phyloP scores from a whole-genome alignment of 2,888 invertebrate genomes.

The Tachystola acroxantha region DNA sequence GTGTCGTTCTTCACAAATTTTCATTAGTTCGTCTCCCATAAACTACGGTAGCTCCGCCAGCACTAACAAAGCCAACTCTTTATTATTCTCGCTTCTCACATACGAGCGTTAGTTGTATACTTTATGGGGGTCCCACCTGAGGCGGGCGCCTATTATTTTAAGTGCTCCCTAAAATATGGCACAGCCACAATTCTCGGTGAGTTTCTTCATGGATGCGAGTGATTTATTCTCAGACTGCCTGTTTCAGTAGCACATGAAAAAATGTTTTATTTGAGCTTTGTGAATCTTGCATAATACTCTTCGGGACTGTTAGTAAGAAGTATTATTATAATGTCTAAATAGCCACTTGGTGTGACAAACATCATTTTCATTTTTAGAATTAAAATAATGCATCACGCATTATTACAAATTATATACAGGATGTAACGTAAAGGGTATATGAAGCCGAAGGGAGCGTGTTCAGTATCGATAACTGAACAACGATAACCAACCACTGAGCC shows the following conservation, averaged over 20 bases:
- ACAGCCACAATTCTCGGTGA: conserved; percentile 4
- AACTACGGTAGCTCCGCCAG: neutral
- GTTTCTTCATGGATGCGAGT: conserved; percentile 5
- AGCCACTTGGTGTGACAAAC: too few relatives aligned
- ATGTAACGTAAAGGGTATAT: too few relatives aligned
- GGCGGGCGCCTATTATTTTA: conserved; percentile 11
- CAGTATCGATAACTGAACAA: too few relatives aligned
- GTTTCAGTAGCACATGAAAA: neutral
- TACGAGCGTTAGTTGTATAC: conserved; percentile 3
- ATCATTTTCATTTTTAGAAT: too few relatives aligned
- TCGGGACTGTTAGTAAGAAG: too few relatives aligned
- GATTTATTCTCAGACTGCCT: conserved; percentile 4
- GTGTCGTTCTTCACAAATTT: too few relatives aligned
- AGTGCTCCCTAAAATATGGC: conserved; percentile 13
- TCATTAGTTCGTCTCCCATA: neutral
- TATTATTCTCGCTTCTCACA: conserved; percentile 7
- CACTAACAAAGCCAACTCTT: conserved; percentile 18
- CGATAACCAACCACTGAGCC: too few relatives aligned
- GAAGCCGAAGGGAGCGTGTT: too few relatives aligned
- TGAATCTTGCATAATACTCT: too few relatives aligned
- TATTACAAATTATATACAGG: too few relatives aligned
- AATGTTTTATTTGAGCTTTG: conserved; percentile 1
- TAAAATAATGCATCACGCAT: too few relatives aligned
- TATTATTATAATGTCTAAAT: too few relatives aligned
- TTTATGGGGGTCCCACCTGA: conserved; percentile 9